Evolutionary conservation across 2,113 vertebrate genomes (phyloP), one percentile per base, ranked within the genome.

Genomic region (Aegotheles bennettii): DNA sequence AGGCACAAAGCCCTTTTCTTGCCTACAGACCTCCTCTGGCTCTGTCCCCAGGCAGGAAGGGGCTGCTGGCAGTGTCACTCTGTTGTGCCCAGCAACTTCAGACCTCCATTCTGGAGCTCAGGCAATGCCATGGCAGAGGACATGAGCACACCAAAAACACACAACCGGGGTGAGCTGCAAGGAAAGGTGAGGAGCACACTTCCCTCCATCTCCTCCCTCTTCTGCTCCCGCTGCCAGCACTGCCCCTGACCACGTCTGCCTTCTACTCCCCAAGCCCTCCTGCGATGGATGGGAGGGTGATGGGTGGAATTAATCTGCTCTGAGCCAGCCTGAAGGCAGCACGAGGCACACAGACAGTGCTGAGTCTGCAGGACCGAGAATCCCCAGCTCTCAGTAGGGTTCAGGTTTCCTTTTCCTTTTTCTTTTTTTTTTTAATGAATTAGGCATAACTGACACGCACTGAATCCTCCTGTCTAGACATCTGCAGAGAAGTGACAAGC

Each of bases 401-500:
- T 82, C 23, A 45, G 65, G 33, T 25, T 38, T 48, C 25, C 24
- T 35, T 48, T 17, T 23, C 6, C 15, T 36, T 69, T 13, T 42
- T 25, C 12, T 16, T 14, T 7, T 23, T 31, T 67, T 71, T 90
- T 92, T 82, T 3, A 93, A 93, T 90, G 95, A 96, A 96, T 96
- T 94, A 97, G 95, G 94, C 94, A 95, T 86, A 92, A 95, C 85
- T 96, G 95, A 81, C 92, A 96, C 90, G 76, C 95, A 67, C 92
- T 36, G 96, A 92, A 95, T 95, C 92, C 96, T 97, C 96, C 94
- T 81, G 96, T 97, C 96, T 97, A 97, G 96, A 97, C 96, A 97
- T 94, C 94, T 93, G 95, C 96, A 96, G 92, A 96, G 95, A 94
- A 97, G 95, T 94, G 94, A 96, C 95, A 97, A 94, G 95, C 95